Evolutionary conservation across 2,888 invertebrate species (phyloP).

Genomic region (Drosophila tanythrix): DNA sequence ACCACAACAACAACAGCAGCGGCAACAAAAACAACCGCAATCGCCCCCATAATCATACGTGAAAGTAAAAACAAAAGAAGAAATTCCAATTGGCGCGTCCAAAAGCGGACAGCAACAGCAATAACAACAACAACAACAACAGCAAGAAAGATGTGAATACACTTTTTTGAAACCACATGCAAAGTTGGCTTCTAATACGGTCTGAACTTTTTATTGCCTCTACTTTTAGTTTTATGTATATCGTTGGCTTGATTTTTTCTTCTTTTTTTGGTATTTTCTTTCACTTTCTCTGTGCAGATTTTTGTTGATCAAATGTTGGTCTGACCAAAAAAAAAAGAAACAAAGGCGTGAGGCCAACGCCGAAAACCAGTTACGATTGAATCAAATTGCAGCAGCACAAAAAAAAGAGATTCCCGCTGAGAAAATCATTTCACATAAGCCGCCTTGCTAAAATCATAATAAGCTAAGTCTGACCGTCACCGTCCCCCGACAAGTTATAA

Average conservation of each 20-base stretch:
- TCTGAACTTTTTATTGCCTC: conserved; percentile 73
- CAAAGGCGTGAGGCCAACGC: conserved; percentile 48
- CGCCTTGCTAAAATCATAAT: conserved; percentile 53
- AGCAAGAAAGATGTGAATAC: conserved; percentile 53
- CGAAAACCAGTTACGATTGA: conserved; percentile 73
- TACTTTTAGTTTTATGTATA: conserved; percentile 55
- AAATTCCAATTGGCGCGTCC: conserved; percentile 65
- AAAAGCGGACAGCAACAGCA: conserved; percentile 35
- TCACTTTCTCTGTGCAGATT: conserved; percentile 80
- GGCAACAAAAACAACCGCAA: conserved; percentile 32
- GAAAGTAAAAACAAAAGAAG: conserved; percentile 75
- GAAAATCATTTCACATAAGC: conserved; percentile 57
- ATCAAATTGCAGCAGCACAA: conserved; percentile 64
- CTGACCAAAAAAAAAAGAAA: conserved; percentile 55
- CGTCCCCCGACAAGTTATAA: conserved; percentile 25
- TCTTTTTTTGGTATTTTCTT: conserved; percentile 66
- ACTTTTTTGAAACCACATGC: conserved; percentile 63
- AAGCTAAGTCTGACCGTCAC: conserved; percentile 35
- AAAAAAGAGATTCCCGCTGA: conserved; percentile 43
- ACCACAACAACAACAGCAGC: conserved; percentile 29
- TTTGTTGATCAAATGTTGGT: conserved; percentile 72
- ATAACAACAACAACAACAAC: conserved; percentile 28
- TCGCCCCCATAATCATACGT: conserved; percentile 64
- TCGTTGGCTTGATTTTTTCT: conserved; percentile 30
- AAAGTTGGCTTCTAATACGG: conserved; percentile 79